These are phyloP conservation scores for Crocallis elinguaria DNA, from an alignment of 2,888 invertebrate species.

Conservation along the genomic window DNA sequence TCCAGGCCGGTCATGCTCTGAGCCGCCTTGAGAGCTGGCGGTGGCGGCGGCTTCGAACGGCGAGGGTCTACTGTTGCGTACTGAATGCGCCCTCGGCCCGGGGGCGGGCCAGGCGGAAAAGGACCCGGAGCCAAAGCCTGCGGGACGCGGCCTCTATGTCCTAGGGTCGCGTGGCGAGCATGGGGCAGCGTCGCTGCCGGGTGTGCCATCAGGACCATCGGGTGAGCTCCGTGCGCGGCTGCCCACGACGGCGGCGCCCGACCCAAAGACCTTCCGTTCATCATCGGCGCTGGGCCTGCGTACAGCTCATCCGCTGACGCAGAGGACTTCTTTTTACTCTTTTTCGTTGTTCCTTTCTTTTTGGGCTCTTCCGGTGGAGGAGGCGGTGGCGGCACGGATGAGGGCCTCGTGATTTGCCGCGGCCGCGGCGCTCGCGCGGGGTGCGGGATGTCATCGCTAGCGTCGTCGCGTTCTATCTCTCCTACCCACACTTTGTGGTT, in stretches of 20 bases:
- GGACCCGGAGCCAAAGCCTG: conserved; percentile 82
- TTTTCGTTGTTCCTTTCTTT: conserved; percentile 83
- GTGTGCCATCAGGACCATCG: conserved; percentile 80
- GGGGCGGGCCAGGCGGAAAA: conserved; percentile 67
- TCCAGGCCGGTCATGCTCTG: conserved; percentile 88
- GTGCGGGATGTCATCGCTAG: conserved; percentile 88
- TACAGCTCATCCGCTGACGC: conserved; percentile 86
- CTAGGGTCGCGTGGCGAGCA: conserved; percentile 78
- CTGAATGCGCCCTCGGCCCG: conserved; percentile 76
- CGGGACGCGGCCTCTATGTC: conserved; percentile 85
- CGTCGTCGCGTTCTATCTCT: conserved; percentile 90
- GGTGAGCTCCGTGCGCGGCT: conserved; percentile 57
- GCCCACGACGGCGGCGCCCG: conserved; percentile 79
- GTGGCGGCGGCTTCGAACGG: conserved; percentile 86
- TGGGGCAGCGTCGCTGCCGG: conserved; percentile 77
- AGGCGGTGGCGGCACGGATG: conserved; percentile 93
- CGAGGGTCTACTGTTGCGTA: conserved; percentile 87
- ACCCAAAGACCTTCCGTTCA: conserved; percentile 75
- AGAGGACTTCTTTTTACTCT: conserved; percentile 83
- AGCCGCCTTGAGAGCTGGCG: conserved; percentile 87
- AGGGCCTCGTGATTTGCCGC: conserved; percentile 91
- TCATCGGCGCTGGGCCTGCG: conserved; percentile 76
- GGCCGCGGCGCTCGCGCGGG: conserved; percentile 89
- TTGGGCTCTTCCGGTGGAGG: conserved; percentile 88
- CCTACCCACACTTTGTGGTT: conserved; percentile 98